These are phyloP conservation scores for Poeciliopsis prolifica DNA, from an alignment of 2,113 vertebrate genomes.

Conservation along the genomic window DNA sequence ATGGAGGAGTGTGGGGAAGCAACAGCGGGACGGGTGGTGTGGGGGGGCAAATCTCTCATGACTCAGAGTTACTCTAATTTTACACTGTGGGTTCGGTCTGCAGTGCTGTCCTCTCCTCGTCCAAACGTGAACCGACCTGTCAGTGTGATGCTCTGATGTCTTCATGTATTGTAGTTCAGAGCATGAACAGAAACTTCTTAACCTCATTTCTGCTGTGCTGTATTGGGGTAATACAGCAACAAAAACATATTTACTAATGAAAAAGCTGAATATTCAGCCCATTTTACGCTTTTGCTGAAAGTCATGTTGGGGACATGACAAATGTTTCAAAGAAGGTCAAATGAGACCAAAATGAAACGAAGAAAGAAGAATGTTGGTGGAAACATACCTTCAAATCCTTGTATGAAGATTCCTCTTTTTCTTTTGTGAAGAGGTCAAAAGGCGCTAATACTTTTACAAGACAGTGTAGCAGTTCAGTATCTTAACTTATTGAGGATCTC, in stretches of 20 bases:
- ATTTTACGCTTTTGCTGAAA: background rate
- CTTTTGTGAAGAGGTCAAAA: too few relatives aligned
- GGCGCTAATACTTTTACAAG: too few relatives aligned
- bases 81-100: constrained; percentile 22
- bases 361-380: too few relatives aligned
- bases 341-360: too few relatives aligned
- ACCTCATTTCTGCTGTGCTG: background rate
- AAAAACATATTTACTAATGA: background rate
- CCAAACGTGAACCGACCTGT: constrained; percentile 4
- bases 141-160: background rate
- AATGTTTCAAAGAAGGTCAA: too few relatives aligned
- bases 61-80: constrained; percentile 66
- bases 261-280: background rate
- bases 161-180: background rate
- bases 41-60: constrained; percentile 48
- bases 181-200: background rate
- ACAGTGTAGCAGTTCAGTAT: too few relatives aligned
- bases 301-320: too few relatives aligned
- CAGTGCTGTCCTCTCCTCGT: constrained; percentile 6
- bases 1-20: constrained; percentile 36
- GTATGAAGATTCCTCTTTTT: too few relatives aligned
- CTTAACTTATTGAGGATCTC: background rate
- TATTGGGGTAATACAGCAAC: background rate
- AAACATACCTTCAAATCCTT: too few relatives aligned
- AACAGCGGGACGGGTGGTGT: background rate